Conservation (phyloP, 2,888 invertebrate genomes). For the Belgica antarctica region DNA sequence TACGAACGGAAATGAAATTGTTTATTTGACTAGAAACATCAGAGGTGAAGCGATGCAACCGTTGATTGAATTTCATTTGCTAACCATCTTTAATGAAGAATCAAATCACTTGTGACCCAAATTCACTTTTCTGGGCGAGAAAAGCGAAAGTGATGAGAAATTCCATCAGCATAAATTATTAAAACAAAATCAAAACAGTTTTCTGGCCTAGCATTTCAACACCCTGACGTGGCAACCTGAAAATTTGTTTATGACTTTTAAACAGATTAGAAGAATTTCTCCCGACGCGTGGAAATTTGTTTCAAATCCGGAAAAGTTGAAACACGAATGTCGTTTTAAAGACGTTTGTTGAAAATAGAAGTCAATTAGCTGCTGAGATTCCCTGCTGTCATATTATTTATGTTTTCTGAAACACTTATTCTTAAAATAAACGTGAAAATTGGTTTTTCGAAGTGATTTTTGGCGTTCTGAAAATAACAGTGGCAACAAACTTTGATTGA, state of each 20-base stretch:
- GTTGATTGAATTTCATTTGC: constrained; percentile 4
- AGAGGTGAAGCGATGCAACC: neutral
- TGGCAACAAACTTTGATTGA: too few relatives aligned
- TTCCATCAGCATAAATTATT: constrained; percentile 40
- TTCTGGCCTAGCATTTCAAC: neutral
- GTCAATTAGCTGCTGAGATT: constrained; percentile 22
- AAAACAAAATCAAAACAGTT: constrained; percentile 30
- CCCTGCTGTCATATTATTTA: constrained; percentile 22
- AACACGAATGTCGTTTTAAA: too few relatives aligned
- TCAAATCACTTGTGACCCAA: constrained; percentile 24
- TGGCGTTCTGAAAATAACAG: too few relatives aligned
- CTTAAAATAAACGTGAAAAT: constrained; percentile 15
- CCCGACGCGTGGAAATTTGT: neutral
- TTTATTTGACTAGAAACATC: constrained; percentile 19
- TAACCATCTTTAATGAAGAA: constrained; percentile 3
- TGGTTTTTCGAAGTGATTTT: neutral
- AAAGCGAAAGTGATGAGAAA: constrained; percentile 15
- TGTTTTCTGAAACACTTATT: neutral
- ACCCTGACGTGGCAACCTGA: neutral
- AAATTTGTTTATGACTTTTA: constrained; percentile 6
- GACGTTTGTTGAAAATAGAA: constrained; percentile 13
- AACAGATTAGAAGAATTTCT: neutral
- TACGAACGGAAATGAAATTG: constrained; percentile 20
- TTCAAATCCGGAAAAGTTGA: constrained; percentile 3
- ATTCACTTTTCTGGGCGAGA: neutral